Base-by-base conservation (phyloP, 2,888 invertebrate species). In the Sisyra terminalis region DNA sequence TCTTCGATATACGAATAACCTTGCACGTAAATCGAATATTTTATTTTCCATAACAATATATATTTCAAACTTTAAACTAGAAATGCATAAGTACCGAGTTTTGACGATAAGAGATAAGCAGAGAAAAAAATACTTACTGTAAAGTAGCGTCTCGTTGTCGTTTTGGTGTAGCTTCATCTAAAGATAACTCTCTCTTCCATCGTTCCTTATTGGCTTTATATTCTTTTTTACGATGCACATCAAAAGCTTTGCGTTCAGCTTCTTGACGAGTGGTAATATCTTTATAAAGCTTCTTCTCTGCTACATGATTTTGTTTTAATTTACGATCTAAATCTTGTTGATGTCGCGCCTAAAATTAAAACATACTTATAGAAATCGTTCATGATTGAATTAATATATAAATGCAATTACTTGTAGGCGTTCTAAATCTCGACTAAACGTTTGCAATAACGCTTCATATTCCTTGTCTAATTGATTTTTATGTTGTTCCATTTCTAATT, bases 191-290 rank as follows among this genome's bases (percentile, higher is more conserved):
- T 53, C 84, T 75, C 78, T 96, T 97, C 83, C 93, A 90, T 52
- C 90, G 69, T 59, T 97, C 97, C 66, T 96, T 97, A 61, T 86
- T 93, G 40, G 84, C 83, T 69, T 87, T 87, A 69, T 97, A 97
- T 66, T 97, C 94, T 63, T 88, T 86, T 68, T 96, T 92, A 66
- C 93, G 89, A 59, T 88, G 87, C 51, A 83, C 70, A 59, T 87
- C 86, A 61, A 92, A 89, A 47, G 82, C 81, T 60, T 94, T 96
- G 49, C 88, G 73, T 58, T 97, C 96, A 50, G 80, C 78, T 50
- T 94, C 92, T 57, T 97, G 94, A 51, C 86, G 73, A 52, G 78
- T 67, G 35, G 80, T 75, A 53, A 96, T 92, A 59, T 93, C 90
- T 63, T 94, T 96, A 47, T 83, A 73, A 50, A 96, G 69, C 63